Evolutionary conservation across 2,888 invertebrate species (phyloP), one percentile per base, ranked within the genome.

Genomic region (Portevinia maculata): DNA sequence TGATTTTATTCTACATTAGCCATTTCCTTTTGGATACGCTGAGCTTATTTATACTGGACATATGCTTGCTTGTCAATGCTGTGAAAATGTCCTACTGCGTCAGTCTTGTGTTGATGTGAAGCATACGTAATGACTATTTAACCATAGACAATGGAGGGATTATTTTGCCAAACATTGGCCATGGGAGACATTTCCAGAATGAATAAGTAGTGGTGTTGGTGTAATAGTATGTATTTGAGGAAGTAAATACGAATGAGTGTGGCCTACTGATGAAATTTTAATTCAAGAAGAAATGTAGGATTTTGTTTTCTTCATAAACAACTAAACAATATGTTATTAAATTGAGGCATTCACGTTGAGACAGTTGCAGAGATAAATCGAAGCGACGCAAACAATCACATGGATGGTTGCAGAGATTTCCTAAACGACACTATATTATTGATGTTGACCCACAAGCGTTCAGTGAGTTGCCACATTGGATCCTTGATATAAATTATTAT

Each of bases 111-210:
- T 32, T 44, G 65, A 53, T 53, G 65, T 53, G 46, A 15, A 34
- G 67, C 53, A 67, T 67, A 67, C 67, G 46, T 55, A 55, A 67
- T 55, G 55, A 55, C 5, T 34, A n/a, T 37, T 37, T 53, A 37
- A 6, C 60, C 32, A 34, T 32, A 34, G 21, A 21, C 34, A 32
- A 6, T 19, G 37, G 17, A 48, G 7, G 34, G 60, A 62, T 48
- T 34, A 48, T 34, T 19, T 8, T 15, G 21, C 5, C 13, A 48
- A 21, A 34, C n/a, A 3, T 30, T 44, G 4, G 19, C 11, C 30
- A 30, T 44, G 0, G 15, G 44, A 46, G 34, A 21, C 34, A 34
- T 21, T 62, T 19, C 19, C 34, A 48, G 60, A 62, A 48, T 48
- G 13, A 46, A 48, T 34, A 13, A 34, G 19, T 48, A 7, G 21